Percentiles rank a stretch among this genome's conserved stretches.
Conservation (phyloP, 1,140 invertebrate species). For the Pentalonia nigronervosa region DNA sequence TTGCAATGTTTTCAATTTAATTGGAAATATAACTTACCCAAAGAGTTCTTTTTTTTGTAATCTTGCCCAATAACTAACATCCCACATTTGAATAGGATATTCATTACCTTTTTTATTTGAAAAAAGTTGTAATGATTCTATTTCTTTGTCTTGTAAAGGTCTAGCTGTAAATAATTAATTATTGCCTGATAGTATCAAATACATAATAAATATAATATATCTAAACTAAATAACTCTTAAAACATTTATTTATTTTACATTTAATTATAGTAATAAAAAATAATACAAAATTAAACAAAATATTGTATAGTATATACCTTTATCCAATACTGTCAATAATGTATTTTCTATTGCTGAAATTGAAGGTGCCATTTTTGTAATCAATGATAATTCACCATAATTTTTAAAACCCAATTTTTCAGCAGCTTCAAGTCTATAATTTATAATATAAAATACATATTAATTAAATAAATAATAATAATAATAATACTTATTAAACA, state of each 20-base stretch:
- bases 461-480: not conserved
- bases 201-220: not conserved
- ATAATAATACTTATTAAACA: too few species aligned
- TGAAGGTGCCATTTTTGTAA: constrained; percentile 90
- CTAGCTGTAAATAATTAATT: constrained; percentile 65
- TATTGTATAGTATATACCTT: constrained; percentile 64
- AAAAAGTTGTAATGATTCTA: constrained; percentile 77
- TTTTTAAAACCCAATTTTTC: constrained; percentile 79
- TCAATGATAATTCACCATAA: constrained; percentile 87
- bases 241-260: not conserved
- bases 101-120: constrained; percentile 78
- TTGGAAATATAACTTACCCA: constrained; percentile 32
- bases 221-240: not conserved
- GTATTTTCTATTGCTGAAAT: constrained; percentile 80
- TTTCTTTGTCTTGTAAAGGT: constrained; percentile 78
- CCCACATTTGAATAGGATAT: constrained; percentile 78
- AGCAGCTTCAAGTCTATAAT: constrained; percentile 74
- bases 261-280: not conserved
- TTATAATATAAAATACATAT: not conserved
- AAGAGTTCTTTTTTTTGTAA: constrained; percentile 66
- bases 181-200: not conserved
- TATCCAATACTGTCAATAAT: constrained; percentile 74
- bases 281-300: not conserved
- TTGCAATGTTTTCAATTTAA: not conserved
- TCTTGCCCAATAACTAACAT: constrained; percentile 85